Evolutionary conservation across 1,140 invertebrate species (phyloP).

Genomic region (Drosophila serrata): DNA sequence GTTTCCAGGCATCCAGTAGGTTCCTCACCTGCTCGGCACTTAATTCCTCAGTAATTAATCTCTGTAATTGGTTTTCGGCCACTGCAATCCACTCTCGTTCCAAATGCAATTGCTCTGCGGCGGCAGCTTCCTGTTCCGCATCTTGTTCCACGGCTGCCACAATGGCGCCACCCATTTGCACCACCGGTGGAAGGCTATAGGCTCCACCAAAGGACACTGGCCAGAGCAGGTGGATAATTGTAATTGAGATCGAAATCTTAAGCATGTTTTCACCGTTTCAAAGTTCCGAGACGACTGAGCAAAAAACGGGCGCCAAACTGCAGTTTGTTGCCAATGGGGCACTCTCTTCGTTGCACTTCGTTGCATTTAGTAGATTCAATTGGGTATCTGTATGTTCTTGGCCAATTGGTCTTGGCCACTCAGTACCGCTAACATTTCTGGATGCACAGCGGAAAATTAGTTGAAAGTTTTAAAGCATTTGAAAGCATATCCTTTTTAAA

Average conservation of each 20-base stretch:
- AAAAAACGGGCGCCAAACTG: conserved; percentile 13
- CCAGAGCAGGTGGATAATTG: conserved; percentile 23
- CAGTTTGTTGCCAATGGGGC: conserved; percentile 21
- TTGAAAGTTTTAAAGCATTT: not conserved
- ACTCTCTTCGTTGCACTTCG: conserved; percentile 64
- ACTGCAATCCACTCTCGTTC: conserved; percentile 45
- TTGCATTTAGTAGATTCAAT: conserved; percentile 46
- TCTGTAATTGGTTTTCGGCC: conserved; percentile 56
- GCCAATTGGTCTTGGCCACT: conserved; percentile 46
- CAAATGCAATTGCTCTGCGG: conserved; percentile 28
- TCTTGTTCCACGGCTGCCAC: conserved; percentile 73
- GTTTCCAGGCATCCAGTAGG: conserved; percentile 50
- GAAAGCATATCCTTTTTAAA: not conserved
- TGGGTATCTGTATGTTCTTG: conserved; percentile 33
- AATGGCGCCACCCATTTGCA: conserved; percentile 68
- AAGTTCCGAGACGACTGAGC: conserved; percentile 56
- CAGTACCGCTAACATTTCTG: conserved; percentile 47
- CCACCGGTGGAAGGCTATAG: conserved; percentile 45
- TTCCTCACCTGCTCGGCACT: conserved; percentile 32
- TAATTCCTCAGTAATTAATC: conserved; percentile 44
- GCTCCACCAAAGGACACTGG: conserved; percentile 19
- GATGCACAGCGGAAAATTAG: conserved; percentile 1
- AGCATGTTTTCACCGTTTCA: conserved; percentile 55
- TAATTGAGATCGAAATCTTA: conserved; percentile 39
- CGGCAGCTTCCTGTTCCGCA: conserved; percentile 42